Evolutionary conservation across 2,113 vertebrate species (phyloP).

Genomic region (Tenebrosternarchus preto): DNA sequence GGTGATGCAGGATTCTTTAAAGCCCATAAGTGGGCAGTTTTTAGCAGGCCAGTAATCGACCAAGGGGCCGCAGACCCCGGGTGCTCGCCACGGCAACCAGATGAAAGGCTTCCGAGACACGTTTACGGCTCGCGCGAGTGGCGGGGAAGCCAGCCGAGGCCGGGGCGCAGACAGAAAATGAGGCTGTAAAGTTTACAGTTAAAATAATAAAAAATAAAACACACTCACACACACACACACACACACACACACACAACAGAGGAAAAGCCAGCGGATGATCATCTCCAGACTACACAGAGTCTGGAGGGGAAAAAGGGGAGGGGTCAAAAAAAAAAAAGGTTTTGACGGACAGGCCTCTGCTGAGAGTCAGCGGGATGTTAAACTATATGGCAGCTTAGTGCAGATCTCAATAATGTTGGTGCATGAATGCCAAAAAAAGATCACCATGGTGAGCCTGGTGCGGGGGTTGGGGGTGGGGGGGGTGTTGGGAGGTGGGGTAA

Average conservation of each 20-base stretch:
- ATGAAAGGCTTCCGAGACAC: slow-evolving; percentile 77
- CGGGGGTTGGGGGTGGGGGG: background rate
- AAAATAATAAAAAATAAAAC: slow-evolving; percentile 58
- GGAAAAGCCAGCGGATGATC: slow-evolving; percentile 43
- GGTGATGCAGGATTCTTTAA: slow-evolving; percentile 63
- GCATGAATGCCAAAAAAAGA: slow-evolving; percentile 48
- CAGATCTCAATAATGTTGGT: slow-evolving; percentile 31
- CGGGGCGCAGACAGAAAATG: slow-evolving; percentile 74
- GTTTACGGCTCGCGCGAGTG: slow-evolving; percentile 79
- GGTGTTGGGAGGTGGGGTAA: no score
- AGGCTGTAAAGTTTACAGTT: slow-evolving; percentile 73
- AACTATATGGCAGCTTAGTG: slow-evolving; percentile 55
- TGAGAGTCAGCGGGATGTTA: slow-evolving; percentile 51
- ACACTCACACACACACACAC: background rate
- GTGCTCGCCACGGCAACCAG: slow-evolving; percentile 73
- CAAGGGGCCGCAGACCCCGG: slow-evolving; percentile 63
- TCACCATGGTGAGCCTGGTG: slow-evolving; percentile 33
- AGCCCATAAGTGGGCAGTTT: slow-evolving; percentile 65
- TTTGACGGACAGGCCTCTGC: slow-evolving; percentile 50
- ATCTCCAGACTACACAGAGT: slow-evolving; percentile 36
- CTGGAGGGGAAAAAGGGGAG: background rate
- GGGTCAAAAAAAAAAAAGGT: slow-evolving; percentile 18
- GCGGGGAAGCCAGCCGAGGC: slow-evolving; percentile 71
- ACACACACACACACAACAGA: background rate
- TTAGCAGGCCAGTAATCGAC: slow-evolving; percentile 72